These are phyloP conservation scores for Sitta europaea DNA, from an alignment of 2,113 vertebrate genomes.

Conservation along the genomic window DNA sequence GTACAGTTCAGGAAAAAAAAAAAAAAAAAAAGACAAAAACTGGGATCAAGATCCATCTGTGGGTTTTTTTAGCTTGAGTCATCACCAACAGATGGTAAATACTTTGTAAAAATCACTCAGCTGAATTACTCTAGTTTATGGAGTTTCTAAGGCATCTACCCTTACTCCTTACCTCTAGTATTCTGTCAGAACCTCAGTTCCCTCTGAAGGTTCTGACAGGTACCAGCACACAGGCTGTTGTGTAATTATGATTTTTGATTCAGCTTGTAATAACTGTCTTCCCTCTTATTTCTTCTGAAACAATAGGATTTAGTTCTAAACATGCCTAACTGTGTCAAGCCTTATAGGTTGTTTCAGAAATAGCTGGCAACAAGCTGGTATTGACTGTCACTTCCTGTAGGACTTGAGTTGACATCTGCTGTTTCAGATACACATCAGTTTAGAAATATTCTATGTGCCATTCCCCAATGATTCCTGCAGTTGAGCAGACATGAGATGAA, in stretches of 20 bases:
- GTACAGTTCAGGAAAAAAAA: background rate
- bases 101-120: background rate
- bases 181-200: background rate
- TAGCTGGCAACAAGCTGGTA: background rate
- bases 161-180: background rate
- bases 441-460: background rate
- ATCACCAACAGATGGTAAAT: background rate
- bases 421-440: background rate
- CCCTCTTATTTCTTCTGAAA: background rate
- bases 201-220: background rate
- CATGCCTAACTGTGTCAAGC: background rate
- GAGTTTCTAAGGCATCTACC: background rate
- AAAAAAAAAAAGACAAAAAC: background rate
- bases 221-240: background rate
- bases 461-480: conserved; percentile 4
- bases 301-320: background rate
- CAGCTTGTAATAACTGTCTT: background rate
- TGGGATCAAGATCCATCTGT: background rate
- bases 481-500: background rate
- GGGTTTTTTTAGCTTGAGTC: background rate
- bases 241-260: background rate
- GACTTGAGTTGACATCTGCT: background rate
- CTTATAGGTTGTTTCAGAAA: background rate
- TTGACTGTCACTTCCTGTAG: background rate
- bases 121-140: background rate